Conservation (phyloP, 2,113 vertebrate species). For the Mastomys natalensis region DNA sequence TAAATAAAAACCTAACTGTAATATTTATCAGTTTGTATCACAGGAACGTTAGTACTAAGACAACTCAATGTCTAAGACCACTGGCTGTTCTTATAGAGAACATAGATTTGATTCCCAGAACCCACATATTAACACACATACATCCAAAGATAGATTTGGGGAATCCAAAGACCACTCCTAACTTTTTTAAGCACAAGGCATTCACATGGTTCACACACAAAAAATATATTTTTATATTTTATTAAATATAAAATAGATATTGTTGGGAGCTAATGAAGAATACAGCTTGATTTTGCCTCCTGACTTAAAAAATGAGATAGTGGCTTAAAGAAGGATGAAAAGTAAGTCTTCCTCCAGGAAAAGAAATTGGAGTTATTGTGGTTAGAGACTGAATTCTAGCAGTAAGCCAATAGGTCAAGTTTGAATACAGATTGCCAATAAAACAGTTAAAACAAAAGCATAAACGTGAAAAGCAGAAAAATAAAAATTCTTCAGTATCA, state of each 20-base stretch:
- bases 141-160: not conserved
- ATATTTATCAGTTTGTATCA: not conserved
- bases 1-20: not conserved
- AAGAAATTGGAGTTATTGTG: too few species aligned
- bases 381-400: not conserved
- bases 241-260: too few species aligned
- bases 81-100: not conserved
- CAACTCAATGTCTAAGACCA: not conserved
- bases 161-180: not conserved
- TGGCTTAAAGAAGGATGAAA: not conserved
- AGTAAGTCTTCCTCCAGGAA: not conserved
- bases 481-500: not conserved
- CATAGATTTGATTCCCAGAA: not conserved
- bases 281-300: not conserved
- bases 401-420: not conserved
- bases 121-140: not conserved
- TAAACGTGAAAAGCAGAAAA: not conserved
- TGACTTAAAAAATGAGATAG: not conserved
- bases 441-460: not conserved
- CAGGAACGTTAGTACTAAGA: not conserved
- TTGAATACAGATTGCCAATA: not conserved
- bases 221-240: too few species aligned
- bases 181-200: not conserved
- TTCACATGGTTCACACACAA: not conserved
- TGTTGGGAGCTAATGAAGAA: not conserved